These are phyloP conservation scores for Agonopterix alstromeriana DNA, from an alignment of 2,888 invertebrate species.

Conservation along the genomic window DNA sequence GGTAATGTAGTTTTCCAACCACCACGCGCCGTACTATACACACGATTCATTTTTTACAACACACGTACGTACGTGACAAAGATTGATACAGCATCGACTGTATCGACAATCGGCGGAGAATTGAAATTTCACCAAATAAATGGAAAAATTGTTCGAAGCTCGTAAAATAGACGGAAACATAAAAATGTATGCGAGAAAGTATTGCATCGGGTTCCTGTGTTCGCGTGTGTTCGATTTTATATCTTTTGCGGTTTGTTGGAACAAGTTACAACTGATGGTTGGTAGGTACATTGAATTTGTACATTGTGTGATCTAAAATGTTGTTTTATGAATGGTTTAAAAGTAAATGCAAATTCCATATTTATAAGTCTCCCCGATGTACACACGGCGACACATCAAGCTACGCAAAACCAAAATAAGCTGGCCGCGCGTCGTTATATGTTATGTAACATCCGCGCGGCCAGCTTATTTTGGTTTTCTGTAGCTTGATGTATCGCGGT, in stretches of 20 bases:
- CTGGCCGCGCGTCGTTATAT: too few relatives aligned
- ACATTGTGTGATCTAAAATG: too few relatives aligned
- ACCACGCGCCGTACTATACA: background rate
- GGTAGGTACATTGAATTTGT: background rate
- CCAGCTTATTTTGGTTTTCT: too few relatives aligned
- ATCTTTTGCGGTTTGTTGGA: background rate
- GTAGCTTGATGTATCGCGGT: too few relatives aligned
- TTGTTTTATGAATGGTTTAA: too few relatives aligned
- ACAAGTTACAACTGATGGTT: background rate
- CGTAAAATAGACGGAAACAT: slow-evolving; percentile 4
- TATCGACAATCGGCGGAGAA: slow-evolving; percentile 1
- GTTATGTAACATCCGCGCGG: too few relatives aligned
- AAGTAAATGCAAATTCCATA: too few relatives aligned
- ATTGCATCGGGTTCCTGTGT: background rate
- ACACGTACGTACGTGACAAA: slow-evolving; percentile 6
- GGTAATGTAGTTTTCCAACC: too few relatives aligned
- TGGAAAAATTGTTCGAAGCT: slow-evolving; percentile 4
- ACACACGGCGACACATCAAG: too few relatives aligned
- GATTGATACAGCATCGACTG: slow-evolving; percentile 8
- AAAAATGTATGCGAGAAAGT: slow-evolving; percentile 1
- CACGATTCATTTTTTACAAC: slow-evolving; percentile 3
- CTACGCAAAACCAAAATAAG: too few relatives aligned
- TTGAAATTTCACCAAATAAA: slow-evolving; percentile 8
- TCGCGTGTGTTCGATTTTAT: background rate
- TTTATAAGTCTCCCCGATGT: too few relatives aligned